A percentile compares a stretch with the other conserved stretches of the same genome.
phyloP scores from a whole-genome alignment of 2,888 invertebrate genomes.

The Rambutsinella grinnellia region DNA sequence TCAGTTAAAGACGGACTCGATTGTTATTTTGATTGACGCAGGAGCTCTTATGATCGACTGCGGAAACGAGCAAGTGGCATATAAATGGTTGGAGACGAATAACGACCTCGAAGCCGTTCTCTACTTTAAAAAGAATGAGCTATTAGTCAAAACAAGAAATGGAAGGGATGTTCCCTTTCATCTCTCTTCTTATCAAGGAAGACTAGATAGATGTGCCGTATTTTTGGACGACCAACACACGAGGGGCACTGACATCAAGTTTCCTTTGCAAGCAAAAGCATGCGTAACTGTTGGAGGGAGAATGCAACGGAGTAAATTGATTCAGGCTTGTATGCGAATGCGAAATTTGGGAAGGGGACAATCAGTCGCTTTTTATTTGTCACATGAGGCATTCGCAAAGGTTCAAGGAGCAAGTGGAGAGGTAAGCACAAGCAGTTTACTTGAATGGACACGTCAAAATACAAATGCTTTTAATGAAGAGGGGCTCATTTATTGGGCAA shows the following conservation, averaged over 20 bases:
- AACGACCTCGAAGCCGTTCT: constrained; percentile 34
- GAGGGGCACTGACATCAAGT: constrained; percentile 58
- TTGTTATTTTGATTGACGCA: constrained; percentile 33
- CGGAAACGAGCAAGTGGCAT: constrained; percentile 46
- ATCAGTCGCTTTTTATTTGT: constrained; percentile 46
- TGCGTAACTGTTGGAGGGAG: constrained; percentile 52
- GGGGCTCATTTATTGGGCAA: constrained; percentile 53
- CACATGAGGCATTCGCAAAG: constrained; percentile 41
- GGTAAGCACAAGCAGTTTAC: constrained; percentile 25
- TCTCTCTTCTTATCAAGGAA: constrained; percentile 29
- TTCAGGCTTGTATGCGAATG: constrained; percentile 60
- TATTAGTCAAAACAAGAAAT: constrained; percentile 33
- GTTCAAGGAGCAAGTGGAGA: background rate
- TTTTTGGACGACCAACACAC: constrained; percentile 61
- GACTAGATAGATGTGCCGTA: constrained; percentile 23
- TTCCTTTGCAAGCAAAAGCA: constrained; percentile 33
- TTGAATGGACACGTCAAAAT: constrained; percentile 53
- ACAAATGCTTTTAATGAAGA: constrained; percentile 34
- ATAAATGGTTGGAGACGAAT: constrained; percentile 44
- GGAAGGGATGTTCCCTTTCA: constrained; percentile 29
- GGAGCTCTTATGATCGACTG: constrained; percentile 56
- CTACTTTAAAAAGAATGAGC: constrained; percentile 47
- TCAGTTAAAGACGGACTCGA: background rate
- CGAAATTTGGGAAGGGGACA: constrained; percentile 52
- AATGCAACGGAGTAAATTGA: constrained; percentile 55